These are phyloP conservation scores for Ascaphus truei DNA, from an alignment of 2,113 vertebrate species.

Conservation along the genomic window DNA sequence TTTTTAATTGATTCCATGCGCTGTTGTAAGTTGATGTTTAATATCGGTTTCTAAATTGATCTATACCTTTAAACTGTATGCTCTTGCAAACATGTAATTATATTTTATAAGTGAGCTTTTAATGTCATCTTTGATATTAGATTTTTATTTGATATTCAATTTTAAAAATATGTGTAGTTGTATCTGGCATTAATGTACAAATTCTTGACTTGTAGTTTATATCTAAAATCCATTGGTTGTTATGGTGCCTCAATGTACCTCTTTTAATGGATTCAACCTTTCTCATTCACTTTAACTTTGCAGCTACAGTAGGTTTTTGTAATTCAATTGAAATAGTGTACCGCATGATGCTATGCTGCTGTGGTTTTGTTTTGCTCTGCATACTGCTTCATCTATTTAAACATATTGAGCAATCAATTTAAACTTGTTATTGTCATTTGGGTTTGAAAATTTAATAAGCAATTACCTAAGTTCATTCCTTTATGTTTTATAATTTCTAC, in stretches of 20 bases:
- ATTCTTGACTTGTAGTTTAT: not conserved
- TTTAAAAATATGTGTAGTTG: not conserved
- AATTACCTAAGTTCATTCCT: conserved; percentile 60
- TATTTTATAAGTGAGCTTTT: not conserved
- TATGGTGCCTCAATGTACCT: not conserved
- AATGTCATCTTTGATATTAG: not conserved
- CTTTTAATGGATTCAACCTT: not conserved
- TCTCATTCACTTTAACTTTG: conserved; percentile 27
- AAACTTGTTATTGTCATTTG: conserved; percentile 64
- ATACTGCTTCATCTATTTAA: conserved; percentile 48
- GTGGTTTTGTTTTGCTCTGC: conserved; percentile 6
- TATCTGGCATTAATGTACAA: not conserved
- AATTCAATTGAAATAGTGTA: conserved; percentile 27
- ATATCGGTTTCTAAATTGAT: not conserved
- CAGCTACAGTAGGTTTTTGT: not conserved
- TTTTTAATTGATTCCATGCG: too few relatives aligned
- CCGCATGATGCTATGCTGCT: conserved; percentile 30
- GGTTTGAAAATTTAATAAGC: conserved; percentile 69
- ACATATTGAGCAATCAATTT: conserved; percentile 62
- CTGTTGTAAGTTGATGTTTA: too few relatives aligned
- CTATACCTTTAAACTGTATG: not conserved
- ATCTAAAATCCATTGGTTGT: not conserved
- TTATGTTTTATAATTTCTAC: conserved; percentile 65
- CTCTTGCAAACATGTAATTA: not conserved
- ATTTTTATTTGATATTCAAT: not conserved